Evolutionary conservation across 1,140 invertebrate species (phyloP).

Genomic region (Steinernema feltiae): DNA sequence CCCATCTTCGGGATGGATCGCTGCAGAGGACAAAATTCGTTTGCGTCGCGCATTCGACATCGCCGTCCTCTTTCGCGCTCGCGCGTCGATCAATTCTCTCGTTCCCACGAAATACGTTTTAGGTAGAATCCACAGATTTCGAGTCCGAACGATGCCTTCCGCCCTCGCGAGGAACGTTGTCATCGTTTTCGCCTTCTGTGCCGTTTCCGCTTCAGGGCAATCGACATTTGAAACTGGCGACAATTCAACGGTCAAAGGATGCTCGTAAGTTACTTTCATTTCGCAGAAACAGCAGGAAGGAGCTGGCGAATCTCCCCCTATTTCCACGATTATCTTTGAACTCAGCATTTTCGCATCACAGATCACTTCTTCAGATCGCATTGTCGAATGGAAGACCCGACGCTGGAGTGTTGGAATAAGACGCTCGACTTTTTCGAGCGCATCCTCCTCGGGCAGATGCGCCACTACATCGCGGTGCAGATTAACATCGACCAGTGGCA

Average conservation of each 20-base stretch:
- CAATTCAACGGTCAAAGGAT: not conserved
- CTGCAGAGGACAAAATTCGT: too few species aligned
- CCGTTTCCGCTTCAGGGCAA: not conserved
- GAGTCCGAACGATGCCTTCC: too few species aligned
- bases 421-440: not conserved
- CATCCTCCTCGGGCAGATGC: not conserved
- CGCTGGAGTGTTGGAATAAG: conserved; percentile 1
- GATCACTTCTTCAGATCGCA: not conserved
- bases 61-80: too few species aligned
- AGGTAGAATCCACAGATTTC: too few species aligned
- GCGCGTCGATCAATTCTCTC: too few species aligned
- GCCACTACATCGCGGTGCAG: conserved; percentile 2
- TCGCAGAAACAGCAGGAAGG: not conserved
- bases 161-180: not conserved
- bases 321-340: not conserved
- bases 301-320: not conserved
- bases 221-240: not conserved
- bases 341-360: not conserved
- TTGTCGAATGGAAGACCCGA: not conserved
- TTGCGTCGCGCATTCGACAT: too few species aligned
- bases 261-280: not conserved
- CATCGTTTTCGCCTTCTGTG: not conserved
- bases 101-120: too few species aligned
- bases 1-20: too few species aligned
- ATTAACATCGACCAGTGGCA: conserved; percentile 9